Evolutionary conservation across 2,113 vertebrate genomes (phyloP).

Genomic region (Gallinago paraguaiae): DNA sequence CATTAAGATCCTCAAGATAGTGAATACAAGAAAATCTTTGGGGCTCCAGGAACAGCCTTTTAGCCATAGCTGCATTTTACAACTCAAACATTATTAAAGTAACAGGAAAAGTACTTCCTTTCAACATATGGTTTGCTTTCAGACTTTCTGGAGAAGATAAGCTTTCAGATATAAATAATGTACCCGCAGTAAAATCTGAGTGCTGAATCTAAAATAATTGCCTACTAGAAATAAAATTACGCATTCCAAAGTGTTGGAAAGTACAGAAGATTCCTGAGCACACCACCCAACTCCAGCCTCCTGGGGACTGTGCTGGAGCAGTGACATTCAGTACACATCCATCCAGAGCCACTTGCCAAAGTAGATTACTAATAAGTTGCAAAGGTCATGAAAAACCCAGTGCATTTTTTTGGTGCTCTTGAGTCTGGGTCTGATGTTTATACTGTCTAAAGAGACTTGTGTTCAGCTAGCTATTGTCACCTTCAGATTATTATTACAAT

Average conservation of each 20-base stretch:
- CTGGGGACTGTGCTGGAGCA: neutral
- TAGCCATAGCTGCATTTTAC: neutral
- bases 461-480: neutral
- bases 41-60: neutral
- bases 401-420: neutral
- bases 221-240: neutral
- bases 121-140: neutral
- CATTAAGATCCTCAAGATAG: neutral
- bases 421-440: neutral
- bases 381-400: neutral
- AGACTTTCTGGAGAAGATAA: neutral
- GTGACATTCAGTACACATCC: neutral
- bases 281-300: neutral
- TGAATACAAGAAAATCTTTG: neutral
- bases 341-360: neutral
- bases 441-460: neutral
- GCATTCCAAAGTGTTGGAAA: neutral
- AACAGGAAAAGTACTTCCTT: neutral
- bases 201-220: neutral
- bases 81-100: neutral
- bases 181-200: neutral
- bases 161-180: neutral
- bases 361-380: neutral
- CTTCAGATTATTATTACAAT: neutral
- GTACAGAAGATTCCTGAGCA: neutral